phyloP scores from a whole-genome alignment of 2,113 vertebrate species.

The Petrocephalus zakoni region DNA sequence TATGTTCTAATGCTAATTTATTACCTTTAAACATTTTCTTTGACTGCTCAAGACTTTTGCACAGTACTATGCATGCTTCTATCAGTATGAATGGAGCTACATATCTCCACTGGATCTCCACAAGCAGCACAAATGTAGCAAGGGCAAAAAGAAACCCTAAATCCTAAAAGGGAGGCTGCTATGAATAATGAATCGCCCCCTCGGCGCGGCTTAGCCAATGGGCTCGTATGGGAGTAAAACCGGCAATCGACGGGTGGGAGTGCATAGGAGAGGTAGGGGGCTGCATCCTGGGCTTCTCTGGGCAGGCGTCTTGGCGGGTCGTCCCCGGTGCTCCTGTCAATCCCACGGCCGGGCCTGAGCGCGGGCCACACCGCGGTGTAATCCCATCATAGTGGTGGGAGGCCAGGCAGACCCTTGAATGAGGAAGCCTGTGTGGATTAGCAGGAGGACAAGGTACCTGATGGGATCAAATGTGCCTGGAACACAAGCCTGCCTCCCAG shows the following conservation, averaged over 20 bases:
- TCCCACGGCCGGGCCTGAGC: background rate
- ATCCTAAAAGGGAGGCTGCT: background rate
- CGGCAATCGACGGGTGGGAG: background rate
- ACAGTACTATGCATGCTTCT: background rate
- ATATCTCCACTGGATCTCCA: background rate
- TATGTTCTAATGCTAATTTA: background rate
- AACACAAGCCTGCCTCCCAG: background rate
- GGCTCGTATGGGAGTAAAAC: background rate
- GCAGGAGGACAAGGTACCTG: constrained; percentile 40
- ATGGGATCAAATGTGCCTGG: constrained; percentile 34
- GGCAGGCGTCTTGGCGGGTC: background rate
- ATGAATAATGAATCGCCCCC: constrained; percentile 7
- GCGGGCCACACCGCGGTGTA: constrained; percentile 35
- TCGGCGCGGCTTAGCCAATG: background rate
- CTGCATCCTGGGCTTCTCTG: background rate
- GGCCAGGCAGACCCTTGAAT: constrained; percentile 30
- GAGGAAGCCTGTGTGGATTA: constrained; percentile 46
- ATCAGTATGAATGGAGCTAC: background rate
- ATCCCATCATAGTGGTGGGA: constrained; percentile 47
- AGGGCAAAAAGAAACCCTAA: background rate
- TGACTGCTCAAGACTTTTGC: background rate
- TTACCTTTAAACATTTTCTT: background rate
- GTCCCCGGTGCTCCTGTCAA: background rate
- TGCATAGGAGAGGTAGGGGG: background rate
- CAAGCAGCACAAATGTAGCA: background rate